Conservation (phyloP, 2,888 invertebrate species). For the Nemotelus nigrinus region DNA sequence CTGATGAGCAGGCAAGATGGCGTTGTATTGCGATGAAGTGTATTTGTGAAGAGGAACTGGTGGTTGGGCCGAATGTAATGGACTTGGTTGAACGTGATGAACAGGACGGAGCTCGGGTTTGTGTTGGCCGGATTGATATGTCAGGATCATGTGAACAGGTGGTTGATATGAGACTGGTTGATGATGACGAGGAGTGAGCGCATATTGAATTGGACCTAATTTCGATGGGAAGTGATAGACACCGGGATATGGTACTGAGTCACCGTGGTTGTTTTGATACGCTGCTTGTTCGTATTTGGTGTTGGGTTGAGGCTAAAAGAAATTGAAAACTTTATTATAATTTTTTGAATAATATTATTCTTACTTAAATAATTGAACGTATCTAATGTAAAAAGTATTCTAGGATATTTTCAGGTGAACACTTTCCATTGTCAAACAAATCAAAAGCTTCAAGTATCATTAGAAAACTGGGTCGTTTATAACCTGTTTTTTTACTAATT, state of each 20-base stretch:
- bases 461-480: no score
- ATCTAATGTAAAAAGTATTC: no score
- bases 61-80: not conserved
- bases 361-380: no score
- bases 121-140: not conserved
- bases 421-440: no score
- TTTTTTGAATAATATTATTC: not conserved
- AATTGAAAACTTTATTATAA: not conserved
- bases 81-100: not conserved
- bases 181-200: not conserved
- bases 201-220: slow-evolving; percentile 31
- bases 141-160: slow-evolving; percentile 24
- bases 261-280: slow-evolving; percentile 1
- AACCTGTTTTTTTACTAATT: no score
- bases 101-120: not conserved
- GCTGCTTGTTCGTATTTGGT: not conserved
- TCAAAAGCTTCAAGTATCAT: no score
- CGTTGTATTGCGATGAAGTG: slow-evolving; percentile 12
- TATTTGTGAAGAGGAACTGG: slow-evolving; percentile 8
- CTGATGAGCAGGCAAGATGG: not conserved
- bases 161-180: slow-evolving; percentile 7
- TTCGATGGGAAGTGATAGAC: slow-evolving; percentile 21
- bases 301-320: slow-evolving; percentile 16
- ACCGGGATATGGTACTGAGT: slow-evolving; percentile 32
- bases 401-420: no score